phyloP scores from a whole-genome alignment of 2,113 vertebrate species.

The Vombatus ursinus region DNA sequence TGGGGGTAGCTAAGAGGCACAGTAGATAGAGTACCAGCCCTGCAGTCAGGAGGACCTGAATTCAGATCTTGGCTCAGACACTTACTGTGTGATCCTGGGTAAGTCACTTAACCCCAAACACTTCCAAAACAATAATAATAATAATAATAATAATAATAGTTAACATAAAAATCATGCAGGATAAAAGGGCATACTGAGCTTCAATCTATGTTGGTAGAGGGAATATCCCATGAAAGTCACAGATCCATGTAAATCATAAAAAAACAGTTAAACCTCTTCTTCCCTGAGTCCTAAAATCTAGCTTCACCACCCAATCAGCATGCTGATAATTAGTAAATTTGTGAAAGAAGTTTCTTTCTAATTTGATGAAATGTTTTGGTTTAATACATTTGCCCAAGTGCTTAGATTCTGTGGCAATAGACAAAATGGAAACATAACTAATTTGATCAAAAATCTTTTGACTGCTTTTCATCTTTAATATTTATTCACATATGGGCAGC shows the following conservation, averaged over 20 bases:
- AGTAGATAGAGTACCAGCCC: not conserved
- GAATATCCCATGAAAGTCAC: not conserved
- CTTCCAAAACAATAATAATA: not conserved
- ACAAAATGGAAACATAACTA: not conserved
- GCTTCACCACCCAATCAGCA: not conserved
- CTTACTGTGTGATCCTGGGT: not conserved
- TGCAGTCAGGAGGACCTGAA: not conserved
- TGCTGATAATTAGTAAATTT: not conserved
- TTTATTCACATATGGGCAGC: not conserved
- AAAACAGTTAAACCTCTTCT: not conserved
- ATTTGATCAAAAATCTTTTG: conserved; percentile 48
- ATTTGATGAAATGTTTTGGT: conserved; percentile 20
- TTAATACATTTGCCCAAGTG: not conserved
- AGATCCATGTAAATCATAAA: not conserved
- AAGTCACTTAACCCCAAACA: not conserved
- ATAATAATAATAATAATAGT: no score
- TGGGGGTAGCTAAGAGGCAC: not conserved
- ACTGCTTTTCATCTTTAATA: conserved; percentile 10
- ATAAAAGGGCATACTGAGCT: no score
- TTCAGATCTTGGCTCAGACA: not conserved
- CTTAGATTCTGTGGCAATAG: not conserved
- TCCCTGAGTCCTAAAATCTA: not conserved
- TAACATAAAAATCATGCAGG: not conserved
- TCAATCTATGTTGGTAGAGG: no score
- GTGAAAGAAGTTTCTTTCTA: not conserved